These are phyloP conservation scores for Protaetia brevitarsis DNA, from an alignment of 1,140 invertebrate genomes.

Conservation along the genomic window DNA sequence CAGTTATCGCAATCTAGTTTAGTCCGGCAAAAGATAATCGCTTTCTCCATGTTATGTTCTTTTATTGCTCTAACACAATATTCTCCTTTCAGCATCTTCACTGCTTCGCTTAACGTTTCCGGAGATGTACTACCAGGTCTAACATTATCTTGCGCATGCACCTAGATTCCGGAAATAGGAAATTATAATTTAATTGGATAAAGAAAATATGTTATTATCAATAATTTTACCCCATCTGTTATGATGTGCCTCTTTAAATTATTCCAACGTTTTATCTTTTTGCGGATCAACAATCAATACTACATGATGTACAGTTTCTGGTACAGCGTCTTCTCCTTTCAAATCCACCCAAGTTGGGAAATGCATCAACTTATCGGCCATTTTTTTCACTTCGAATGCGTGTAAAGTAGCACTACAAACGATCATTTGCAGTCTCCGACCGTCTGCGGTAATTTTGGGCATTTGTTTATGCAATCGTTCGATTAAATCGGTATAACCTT, in stretches of 20 bases:
- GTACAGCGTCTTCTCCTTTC: constrained; percentile 97
- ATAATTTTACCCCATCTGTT: constrained; percentile 93
- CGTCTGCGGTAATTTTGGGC: constrained; percentile 88
- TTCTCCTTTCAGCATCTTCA: constrained; percentile 94
- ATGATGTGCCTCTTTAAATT: constrained; percentile 64
- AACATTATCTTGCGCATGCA: constrained; percentile 82
- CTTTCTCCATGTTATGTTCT: constrained; percentile 93
- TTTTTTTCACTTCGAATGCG: constrained; percentile 96
- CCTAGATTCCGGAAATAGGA: too few relatives aligned
- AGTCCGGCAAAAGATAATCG: constrained; percentile 96
- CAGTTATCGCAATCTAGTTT: constrained; percentile 99
- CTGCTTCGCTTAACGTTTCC: constrained; percentile 89
- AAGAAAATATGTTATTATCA: too few relatives aligned
- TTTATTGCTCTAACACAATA: constrained; percentile 90
- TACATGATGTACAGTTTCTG: constrained; percentile 98
- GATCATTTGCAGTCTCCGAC: constrained; percentile 93
- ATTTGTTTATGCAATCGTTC: constrained; percentile 86
- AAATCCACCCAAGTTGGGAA: constrained; percentile 99
- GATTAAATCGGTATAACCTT: constrained; percentile 82
- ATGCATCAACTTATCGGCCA: constrained; percentile 97
- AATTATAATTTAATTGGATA: background rate
- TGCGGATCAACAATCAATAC: constrained; percentile 90
- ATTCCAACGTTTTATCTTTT: constrained; percentile 81
- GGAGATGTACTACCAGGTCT: constrained; percentile 70
- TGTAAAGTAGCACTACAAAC: constrained; percentile 98